Evolutionary conservation across 2,797 vertebrate genomes (phyloP).

Genomic region (Helostoma temminkii): DNA sequence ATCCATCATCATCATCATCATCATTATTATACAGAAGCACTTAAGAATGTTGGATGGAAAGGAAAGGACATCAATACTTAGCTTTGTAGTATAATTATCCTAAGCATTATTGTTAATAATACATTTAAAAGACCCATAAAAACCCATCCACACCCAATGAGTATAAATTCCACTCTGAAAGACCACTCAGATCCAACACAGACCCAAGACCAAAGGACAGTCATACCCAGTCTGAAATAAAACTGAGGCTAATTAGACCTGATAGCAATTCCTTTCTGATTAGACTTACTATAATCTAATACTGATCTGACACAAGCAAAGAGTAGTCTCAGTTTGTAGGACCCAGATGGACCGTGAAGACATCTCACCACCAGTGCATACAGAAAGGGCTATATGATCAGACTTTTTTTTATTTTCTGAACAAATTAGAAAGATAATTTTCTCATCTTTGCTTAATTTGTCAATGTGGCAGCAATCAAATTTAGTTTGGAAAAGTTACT

Average conservation of each 20-base stretch:
- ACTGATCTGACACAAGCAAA: background rate
- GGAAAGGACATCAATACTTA: too few species aligned
- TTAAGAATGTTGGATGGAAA: too few species aligned
- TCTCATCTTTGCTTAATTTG: slow-evolving; percentile 46
- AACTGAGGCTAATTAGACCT: background rate
- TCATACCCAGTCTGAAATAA: background rate
- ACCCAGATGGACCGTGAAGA: background rate
- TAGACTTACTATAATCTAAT: background rate
- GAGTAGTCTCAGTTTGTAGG: background rate
- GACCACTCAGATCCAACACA: background rate
- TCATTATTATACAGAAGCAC: slow-evolving; percentile 1
- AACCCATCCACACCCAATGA: background rate
- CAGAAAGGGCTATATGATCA: background rate
- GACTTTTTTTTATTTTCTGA: slow-evolving; percentile 22
- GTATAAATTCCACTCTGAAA: background rate
- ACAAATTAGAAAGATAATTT: slow-evolving; percentile 32
- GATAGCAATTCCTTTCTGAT: too few species aligned
- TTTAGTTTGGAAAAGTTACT: slow-evolving; percentile 52
- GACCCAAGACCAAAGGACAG: too few species aligned
- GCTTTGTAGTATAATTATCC: background rate
- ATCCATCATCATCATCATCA: slow-evolving; percentile 5
- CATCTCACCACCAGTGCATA: background rate
- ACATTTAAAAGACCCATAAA: too few species aligned
- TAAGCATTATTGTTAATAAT: background rate
- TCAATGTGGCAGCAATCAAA: slow-evolving; percentile 38